Base-by-base conservation (phyloP, 2,797 vertebrate genomes). In the Dendrocincla fuliginosa region DNA sequence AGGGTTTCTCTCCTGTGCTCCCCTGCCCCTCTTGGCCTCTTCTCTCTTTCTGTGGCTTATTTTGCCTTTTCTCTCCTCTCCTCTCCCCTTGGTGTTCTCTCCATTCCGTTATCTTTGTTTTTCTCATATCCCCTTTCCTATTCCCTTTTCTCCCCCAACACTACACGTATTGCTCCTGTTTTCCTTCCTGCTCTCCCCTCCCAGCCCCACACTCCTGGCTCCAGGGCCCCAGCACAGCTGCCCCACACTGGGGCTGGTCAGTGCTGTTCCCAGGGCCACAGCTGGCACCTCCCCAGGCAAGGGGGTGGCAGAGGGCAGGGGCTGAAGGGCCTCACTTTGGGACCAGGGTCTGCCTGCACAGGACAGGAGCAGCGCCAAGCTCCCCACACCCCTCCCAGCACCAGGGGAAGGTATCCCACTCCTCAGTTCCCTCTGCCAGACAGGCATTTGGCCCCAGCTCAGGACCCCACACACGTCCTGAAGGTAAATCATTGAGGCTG, bases 91-190 rank as follows among this genome's bases (percentile, higher is more conserved):
- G 56, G 14, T 69, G 47, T 55, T 61, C 28, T 47, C 67, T 50
- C 57, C 28, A 27, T n/a, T 59, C 17, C 13, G 0, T 53, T 64
- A 5, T 4, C 8, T 83, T 41, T 49, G 20, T 11, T 67, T 53
- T 32, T 13, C 15, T 65, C 30, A 0, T n/a, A 8, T 20, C 30
- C 17, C 1, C 52, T 71, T 39, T n/a, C 37, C 61, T 57, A 0
- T 39, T 67, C 49, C 68, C 24, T 55, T 39, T 44, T 56, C 64
- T 46, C 22, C 17, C 25, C 41, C 69, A 53, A 0, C 44, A 23
- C 3, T 30, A 15, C 22, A 6, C 7, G 2, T 3, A 0, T 3
- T 30, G 14, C 30, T 80, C 35, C 41, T 19, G 0, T 27, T 83
- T 70, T 10, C 30, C 18, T 39, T 56, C 41, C 37, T 52, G 49